Evolutionary conservation across 2,888 invertebrate species (phyloP).

Genomic region (Pelosia muscerda): DNA sequence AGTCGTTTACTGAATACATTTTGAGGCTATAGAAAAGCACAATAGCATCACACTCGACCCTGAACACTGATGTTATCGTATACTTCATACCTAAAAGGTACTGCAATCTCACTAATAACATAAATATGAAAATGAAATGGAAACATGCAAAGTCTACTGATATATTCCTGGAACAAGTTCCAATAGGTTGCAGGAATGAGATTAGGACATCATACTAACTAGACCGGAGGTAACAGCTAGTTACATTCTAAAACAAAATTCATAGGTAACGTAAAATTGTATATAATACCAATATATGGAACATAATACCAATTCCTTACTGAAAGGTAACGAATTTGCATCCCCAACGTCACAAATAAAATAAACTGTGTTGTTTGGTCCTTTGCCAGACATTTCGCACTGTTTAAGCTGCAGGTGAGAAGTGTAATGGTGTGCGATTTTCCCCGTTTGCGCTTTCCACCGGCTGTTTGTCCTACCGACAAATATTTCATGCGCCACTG

Average conservation of each 20-base stretch:
- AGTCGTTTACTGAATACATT: not conserved
- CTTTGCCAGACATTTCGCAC: slow-evolving; percentile 48
- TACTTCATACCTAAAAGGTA: not conserved
- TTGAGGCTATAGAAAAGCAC: not conserved
- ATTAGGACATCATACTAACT: no score
- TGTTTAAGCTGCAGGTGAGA: slow-evolving; percentile 71
- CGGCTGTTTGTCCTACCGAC: slow-evolving; percentile 61
- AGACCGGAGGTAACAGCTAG: no score
- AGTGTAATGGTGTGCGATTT: slow-evolving; percentile 78
- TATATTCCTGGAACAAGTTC: no score
- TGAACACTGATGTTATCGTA: not conserved
- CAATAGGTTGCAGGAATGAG: no score
- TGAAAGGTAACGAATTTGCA: not conserved
- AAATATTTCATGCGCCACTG: slow-evolving; percentile 86
- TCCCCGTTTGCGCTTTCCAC: slow-evolving; percentile 75
- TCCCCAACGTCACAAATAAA: slow-evolving; percentile 13
- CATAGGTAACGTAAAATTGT: no score
- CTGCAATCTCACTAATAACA: not conserved
- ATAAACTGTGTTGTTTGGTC: slow-evolving; percentile 49
- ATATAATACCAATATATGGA: no score
- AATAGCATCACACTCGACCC: not conserved
- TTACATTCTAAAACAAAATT: no score
- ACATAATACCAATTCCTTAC: not conserved
- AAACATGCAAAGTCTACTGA: no score
- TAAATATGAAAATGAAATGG: not conserved